phyloP scores from a whole-genome alignment of 1,140 invertebrate species.

The Charaxes varanes region DNA sequence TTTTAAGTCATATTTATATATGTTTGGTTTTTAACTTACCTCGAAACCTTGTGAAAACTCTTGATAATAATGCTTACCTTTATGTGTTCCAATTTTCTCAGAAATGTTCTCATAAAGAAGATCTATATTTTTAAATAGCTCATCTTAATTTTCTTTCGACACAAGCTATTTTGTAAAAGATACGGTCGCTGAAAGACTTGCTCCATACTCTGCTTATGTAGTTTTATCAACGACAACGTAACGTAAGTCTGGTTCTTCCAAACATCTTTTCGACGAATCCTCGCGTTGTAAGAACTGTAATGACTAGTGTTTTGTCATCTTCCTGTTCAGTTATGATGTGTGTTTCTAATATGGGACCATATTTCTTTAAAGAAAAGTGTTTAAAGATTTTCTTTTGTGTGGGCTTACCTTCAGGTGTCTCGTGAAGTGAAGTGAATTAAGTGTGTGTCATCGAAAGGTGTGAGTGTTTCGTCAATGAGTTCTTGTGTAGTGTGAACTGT shows the following conservation, averaged over 20 bases:
- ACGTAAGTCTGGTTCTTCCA: neutral
- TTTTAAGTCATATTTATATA: too few relatives aligned
- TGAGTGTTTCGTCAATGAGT: neutral
- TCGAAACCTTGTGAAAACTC: too few relatives aligned
- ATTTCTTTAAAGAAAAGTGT: constrained; percentile 40
- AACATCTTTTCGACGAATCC: neutral
- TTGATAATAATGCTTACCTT: too few relatives aligned
- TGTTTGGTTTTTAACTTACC: too few relatives aligned
- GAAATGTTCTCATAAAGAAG: too few relatives aligned
- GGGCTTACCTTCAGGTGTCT: constrained; percentile 40
- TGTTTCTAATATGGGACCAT: constrained; percentile 24
- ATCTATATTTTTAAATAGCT: too few relatives aligned
- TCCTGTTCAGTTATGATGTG: constrained; percentile 66
- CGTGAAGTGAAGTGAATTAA: neutral
- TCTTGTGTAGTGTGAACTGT: constrained; percentile 4
- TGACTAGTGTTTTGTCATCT: constrained; percentile 22
- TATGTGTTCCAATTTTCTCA: too few relatives aligned
- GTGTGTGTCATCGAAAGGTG: neutral
- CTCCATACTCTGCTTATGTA: neutral
- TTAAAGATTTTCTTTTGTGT: constrained; percentile 56
- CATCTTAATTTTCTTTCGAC: too few relatives aligned
- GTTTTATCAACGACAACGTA: neutral
- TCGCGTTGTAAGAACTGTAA: constrained; percentile 5
- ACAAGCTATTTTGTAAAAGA: too few relatives aligned
- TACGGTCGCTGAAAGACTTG: constrained; percentile 11